Evolutionary conservation across 1,140 invertebrate species (phyloP).

Genomic region (Drosophila neocordata): DNA sequence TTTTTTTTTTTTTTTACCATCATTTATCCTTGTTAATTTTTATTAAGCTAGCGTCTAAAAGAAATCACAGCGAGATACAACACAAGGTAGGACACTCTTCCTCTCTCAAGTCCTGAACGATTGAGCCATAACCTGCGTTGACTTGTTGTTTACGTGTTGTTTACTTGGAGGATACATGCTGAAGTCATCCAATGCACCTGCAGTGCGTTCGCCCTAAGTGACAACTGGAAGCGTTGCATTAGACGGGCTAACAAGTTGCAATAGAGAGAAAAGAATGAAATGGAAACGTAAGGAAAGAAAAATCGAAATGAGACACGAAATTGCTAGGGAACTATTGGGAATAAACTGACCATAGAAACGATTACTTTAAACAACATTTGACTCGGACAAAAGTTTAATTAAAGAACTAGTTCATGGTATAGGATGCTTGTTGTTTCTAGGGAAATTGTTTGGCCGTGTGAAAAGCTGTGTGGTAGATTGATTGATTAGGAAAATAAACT

Average conservation of each 20-base stretch:
- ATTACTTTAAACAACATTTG: not conserved
- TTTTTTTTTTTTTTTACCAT: slow-evolving; percentile 40
- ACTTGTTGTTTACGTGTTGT: slow-evolving; percentile 75
- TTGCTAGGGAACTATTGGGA: not conserved
- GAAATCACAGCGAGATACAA: slow-evolving; percentile 36
- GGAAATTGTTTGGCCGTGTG: too few relatives aligned
- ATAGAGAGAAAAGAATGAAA: slow-evolving; percentile 13
- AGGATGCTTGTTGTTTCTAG: too few relatives aligned
- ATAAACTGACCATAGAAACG: not conserved
- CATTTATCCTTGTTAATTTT: slow-evolving; percentile 79
- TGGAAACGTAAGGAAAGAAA: not conserved
- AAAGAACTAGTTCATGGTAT: slow-evolving; percentile 2
- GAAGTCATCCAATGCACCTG: slow-evolving; percentile 33
- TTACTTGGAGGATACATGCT: slow-evolving; percentile 22
- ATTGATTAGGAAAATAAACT: too few relatives aligned
- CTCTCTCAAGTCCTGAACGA: slow-evolving; percentile 47
- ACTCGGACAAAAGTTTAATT: not conserved
- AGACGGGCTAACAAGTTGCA: slow-evolving; percentile 21
- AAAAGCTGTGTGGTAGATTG: too few relatives aligned
- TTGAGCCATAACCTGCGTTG: slow-evolving; percentile 67
- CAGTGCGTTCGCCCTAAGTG: slow-evolving; percentile 23
- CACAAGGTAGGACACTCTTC: not conserved
- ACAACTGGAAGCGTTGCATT: slow-evolving; percentile 25
- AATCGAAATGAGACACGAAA: slow-evolving; percentile 19
- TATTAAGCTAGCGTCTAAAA: slow-evolving; percentile 54